A percentile compares a stretch with the other conserved stretches of the same genome.
Conservation (phyloP, 2,113 vertebrate genomes). For the Acanthochromis polyacanthus region DNA sequence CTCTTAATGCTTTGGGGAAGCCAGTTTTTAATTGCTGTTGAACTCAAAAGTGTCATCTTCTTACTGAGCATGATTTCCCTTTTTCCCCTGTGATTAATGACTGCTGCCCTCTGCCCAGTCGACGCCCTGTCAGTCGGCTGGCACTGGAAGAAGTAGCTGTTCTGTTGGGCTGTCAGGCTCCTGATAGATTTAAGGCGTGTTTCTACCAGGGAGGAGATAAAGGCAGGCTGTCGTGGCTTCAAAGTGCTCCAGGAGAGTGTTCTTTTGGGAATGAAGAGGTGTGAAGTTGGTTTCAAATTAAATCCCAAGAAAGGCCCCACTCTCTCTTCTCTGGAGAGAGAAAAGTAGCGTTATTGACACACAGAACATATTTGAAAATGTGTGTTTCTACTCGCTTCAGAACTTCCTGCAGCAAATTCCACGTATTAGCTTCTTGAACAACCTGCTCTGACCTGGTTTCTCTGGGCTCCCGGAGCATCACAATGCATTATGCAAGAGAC, state of each 20-base stretch:
- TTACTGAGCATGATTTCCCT: slow-evolving; percentile 37
- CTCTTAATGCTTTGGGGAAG: neutral
- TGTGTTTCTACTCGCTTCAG: neutral
- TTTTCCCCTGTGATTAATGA: slow-evolving; percentile 34
- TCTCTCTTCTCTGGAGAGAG: neutral
- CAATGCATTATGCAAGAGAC: slow-evolving; percentile 22
- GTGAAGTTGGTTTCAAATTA: slow-evolving; percentile 36
- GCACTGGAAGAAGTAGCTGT: neutral
- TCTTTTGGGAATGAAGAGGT: slow-evolving; percentile 8
- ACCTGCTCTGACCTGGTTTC: slow-evolving; percentile 36
- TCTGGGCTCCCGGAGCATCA: slow-evolving; percentile 9
- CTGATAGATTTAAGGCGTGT: slow-evolving; percentile 21
- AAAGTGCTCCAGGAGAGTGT: slow-evolving; percentile 11
- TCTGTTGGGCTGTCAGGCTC: slow-evolving; percentile 16
- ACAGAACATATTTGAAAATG: slow-evolving; percentile 11
- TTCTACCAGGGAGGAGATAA: slow-evolving; percentile 44
- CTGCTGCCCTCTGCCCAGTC: slow-evolving; percentile 36
- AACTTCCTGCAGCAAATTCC: slow-evolving; percentile 10
- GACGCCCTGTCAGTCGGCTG: slow-evolving; percentile 36
- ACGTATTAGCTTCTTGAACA: slow-evolving; percentile 13
- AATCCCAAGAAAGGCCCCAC: slow-evolving; percentile 17
- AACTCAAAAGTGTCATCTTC: slow-evolving; percentile 27
- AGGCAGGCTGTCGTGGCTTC: slow-evolving; percentile 33
- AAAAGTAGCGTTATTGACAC: neutral
- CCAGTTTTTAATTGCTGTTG: slow-evolving; percentile 36